phyloP scores from a whole-genome alignment of 2,888 invertebrate genomes.

The Byasa hedistus region DNA sequence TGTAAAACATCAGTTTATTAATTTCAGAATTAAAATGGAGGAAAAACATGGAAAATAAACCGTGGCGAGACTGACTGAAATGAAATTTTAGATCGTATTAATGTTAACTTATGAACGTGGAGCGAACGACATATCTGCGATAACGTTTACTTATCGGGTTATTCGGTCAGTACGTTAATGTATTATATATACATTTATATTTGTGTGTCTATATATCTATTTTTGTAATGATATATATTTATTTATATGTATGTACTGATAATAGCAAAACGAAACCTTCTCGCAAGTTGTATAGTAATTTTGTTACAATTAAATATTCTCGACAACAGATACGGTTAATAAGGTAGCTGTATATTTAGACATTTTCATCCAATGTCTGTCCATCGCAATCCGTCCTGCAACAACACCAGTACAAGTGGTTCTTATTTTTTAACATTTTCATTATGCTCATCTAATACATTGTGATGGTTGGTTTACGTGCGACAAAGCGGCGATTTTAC shows the following conservation, averaged over 20 bases:
- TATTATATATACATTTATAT: background rate
- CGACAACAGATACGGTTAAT: background rate
- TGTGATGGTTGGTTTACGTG: too few species aligned
- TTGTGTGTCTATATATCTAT: background rate
- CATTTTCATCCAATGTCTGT: background rate
- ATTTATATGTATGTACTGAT: background rate
- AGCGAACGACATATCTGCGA: conserved; percentile 3
- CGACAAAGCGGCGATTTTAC: too few species aligned
- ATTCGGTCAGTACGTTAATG: background rate
- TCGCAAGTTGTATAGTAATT: too few species aligned
- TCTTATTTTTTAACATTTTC: background rate
- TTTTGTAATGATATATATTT: background rate
- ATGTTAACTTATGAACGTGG: background rate
- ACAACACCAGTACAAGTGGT: background rate
- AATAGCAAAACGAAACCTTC: background rate
- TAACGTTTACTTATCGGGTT: background rate
- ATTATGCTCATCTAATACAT: background rate
- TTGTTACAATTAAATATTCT: too few species aligned
- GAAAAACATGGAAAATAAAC: conserved; percentile 50
- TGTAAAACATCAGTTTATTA: conserved; percentile 58
- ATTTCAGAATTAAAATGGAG: conserved; percentile 70
- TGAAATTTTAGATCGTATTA: conserved; percentile 39
- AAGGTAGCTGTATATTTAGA: background rate
- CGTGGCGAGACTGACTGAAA: conserved; percentile 58
- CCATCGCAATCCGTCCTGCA: conserved; percentile 16